Percentiles rank a stretch among this genome's conserved stretches.
Evolutionary conservation across 2,888 invertebrate genomes (phyloP).

Genomic region (Dolomedes plantarius): DNA sequence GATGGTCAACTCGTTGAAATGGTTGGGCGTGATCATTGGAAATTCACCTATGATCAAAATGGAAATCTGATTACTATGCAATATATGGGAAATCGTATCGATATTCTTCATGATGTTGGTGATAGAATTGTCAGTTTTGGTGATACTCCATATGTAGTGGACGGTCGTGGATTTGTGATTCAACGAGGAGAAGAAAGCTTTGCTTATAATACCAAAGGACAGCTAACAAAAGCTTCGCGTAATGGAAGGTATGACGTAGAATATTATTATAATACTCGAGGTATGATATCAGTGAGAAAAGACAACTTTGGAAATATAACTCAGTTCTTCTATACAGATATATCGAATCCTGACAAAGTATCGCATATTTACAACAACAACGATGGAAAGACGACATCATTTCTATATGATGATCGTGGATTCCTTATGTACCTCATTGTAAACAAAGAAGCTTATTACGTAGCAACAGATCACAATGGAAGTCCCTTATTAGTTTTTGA

Average conservation of each 20-base stretch:
- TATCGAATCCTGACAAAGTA: conserved; percentile 85
- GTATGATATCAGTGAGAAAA: conserved; percentile 90
- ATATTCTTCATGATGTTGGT: conserved; percentile 86
- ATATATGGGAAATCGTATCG: conserved; percentile 73
- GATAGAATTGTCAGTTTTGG: conserved; percentile 95
- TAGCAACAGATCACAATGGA: conserved; percentile 92
- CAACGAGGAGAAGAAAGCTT: conserved; percentile 94
- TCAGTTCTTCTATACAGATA: conserved; percentile 95
- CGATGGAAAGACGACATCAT: conserved; percentile 86
- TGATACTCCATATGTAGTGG: conserved; percentile 89
- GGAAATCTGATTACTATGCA: conserved; percentile 90
- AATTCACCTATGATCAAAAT: conserved; percentile 94
- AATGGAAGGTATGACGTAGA: conserved; percentile 93
- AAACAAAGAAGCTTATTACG: conserved; percentile 90
- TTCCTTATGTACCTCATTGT: conserved; percentile 84
- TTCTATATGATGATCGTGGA: conserved; percentile 87
- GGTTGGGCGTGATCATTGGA: conserved; percentile 87
- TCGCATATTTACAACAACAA: conserved; percentile 95
- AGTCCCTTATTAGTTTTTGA: conserved; percentile 94
- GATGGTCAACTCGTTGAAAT: conserved; percentile 96
- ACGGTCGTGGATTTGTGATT: conserved; percentile 93
- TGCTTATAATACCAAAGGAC: conserved; percentile 93
- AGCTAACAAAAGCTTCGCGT: conserved; percentile 88
- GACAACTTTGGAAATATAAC: conserved; percentile 94
- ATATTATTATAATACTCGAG: conserved; percentile 95